Evolutionary conservation across 2,888 invertebrate genomes (phyloP).

Genomic region (Teinopalpus imperialis): DNA sequence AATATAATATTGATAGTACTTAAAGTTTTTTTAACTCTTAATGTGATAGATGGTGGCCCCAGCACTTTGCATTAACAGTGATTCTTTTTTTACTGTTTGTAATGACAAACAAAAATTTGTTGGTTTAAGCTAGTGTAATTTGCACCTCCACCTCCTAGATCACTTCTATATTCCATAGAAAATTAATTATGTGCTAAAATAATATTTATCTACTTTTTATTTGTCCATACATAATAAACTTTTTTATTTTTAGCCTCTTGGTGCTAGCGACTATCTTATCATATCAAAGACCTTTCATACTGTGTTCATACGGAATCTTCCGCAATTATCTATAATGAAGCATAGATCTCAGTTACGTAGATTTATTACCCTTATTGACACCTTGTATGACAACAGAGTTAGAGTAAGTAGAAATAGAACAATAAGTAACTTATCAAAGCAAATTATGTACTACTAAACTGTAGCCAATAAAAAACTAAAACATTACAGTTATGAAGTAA

Average conservation of each 20-base stretch:
- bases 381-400: conserved; percentile 96
- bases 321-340: conserved; percentile 87
- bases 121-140: no score
- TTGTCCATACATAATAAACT: conserved; percentile 1
- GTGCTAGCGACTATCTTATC: conserved; percentile 96
- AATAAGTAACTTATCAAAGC: conserved; percentile 21
- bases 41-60: no score
- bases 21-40: no score
- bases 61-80: no score
- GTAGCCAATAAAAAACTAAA: no score
- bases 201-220: no score
- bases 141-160: no score
- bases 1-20: no score
- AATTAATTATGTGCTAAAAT: no score
- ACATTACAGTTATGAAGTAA: neutral
- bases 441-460: conserved; percentile 2
- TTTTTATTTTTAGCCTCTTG: conserved; percentile 87
- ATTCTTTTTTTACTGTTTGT: no score
- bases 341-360: conserved; percentile 94
- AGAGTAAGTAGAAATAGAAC: conserved; percentile 64
- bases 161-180: no score
- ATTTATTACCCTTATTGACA: conserved; percentile 98
- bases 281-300: conserved; percentile 97
- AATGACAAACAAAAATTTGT: no score
- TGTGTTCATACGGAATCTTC: conserved; percentile 94